A percentile compares a stretch with the other conserved stretches of the same genome.
Evolutionary conservation across 2,797 vertebrate species (phyloP).

Genomic region (Alosa sapidissima): DNA sequence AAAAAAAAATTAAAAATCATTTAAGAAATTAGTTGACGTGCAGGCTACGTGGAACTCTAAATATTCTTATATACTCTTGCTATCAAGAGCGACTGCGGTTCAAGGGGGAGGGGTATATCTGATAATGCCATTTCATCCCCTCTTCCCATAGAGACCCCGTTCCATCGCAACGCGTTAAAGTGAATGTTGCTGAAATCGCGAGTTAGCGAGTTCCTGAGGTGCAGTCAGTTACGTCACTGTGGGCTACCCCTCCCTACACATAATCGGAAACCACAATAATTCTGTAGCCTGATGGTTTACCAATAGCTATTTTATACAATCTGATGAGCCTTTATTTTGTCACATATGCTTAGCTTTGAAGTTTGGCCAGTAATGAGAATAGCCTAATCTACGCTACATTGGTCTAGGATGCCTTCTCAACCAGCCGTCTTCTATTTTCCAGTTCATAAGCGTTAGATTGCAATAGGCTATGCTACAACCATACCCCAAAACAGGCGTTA

Average conservation of each 20-base stretch:
- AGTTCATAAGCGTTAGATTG: too few species aligned
- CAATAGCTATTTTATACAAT: background rate
- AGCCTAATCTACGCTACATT: too few species aligned
- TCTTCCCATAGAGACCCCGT: slow-evolving; percentile 9
- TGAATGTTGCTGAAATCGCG: slow-evolving; percentile 23
- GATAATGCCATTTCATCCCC: slow-evolving; percentile 14
- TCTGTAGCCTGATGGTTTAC: background rate
- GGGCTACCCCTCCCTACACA: slow-evolving; percentile 51
- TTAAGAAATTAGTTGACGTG: background rate
- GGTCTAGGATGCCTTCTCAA: too few species aligned
- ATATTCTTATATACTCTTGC: background rate
- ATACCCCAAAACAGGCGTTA: background rate
- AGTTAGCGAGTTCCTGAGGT: slow-evolving; percentile 5
- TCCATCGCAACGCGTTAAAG: slow-evolving; percentile 20
- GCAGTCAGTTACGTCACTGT: slow-evolving; percentile 62
- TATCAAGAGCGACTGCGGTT: background rate
- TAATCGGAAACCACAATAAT: background rate
- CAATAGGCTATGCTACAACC: background rate
- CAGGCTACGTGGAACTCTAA: background rate
- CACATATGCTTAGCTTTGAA: too few species aligned
- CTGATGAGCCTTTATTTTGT: background rate
- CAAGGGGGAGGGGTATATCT: background rate
- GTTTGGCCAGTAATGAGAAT: too few species aligned
- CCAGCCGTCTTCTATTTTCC: too few species aligned
- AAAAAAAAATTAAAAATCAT: background rate